These are phyloP conservation scores for Carcinoscorpius rotundicauda DNA, from an alignment of 1,140 invertebrate genomes.

Conservation along the genomic window DNA sequence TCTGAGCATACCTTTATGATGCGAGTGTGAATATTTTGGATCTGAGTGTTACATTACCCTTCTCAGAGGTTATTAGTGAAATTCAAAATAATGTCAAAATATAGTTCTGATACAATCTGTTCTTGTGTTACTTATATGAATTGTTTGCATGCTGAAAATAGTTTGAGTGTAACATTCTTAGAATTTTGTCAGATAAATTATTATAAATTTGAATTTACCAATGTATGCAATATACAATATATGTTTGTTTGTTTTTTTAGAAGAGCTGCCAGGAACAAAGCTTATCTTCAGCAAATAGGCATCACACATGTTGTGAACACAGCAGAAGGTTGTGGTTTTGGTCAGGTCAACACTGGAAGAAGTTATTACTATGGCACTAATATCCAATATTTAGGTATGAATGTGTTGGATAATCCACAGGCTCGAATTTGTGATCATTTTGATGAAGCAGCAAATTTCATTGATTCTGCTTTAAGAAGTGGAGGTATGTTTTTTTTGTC, in stretches of 20 bases:
- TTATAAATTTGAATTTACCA: too few species aligned
- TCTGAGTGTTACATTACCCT: too few species aligned
- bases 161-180: too few species aligned
- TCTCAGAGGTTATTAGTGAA: too few species aligned
- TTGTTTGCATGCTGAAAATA: too few species aligned
- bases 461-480: background rate
- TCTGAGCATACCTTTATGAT: too few species aligned
- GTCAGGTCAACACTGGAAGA: slow-evolving; percentile 34
- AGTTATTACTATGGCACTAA: slow-evolving; percentile 12
- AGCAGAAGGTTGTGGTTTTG: slow-evolving; percentile 65
- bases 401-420: slow-evolving; percentile 12
- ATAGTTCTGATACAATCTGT: too few species aligned
- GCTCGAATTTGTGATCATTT: background rate
- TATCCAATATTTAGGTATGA: slow-evolving; percentile 19
- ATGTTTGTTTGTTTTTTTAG: slow-evolving; percentile 32
- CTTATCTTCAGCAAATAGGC: slow-evolving; percentile 54
- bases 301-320: slow-evolving; percentile 76
- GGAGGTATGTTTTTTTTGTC: slow-evolving; percentile 2
- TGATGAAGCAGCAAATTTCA: slow-evolving; percentile 2
- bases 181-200: too few species aligned
- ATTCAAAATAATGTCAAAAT: too few species aligned
- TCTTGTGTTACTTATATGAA: too few species aligned
- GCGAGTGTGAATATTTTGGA: too few species aligned
- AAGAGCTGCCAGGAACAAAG: slow-evolving; percentile 57
- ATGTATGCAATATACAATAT: too few species aligned